Conservation (phyloP, 2,797 vertebrate species). For the Aulostomus chinensis region DNA sequence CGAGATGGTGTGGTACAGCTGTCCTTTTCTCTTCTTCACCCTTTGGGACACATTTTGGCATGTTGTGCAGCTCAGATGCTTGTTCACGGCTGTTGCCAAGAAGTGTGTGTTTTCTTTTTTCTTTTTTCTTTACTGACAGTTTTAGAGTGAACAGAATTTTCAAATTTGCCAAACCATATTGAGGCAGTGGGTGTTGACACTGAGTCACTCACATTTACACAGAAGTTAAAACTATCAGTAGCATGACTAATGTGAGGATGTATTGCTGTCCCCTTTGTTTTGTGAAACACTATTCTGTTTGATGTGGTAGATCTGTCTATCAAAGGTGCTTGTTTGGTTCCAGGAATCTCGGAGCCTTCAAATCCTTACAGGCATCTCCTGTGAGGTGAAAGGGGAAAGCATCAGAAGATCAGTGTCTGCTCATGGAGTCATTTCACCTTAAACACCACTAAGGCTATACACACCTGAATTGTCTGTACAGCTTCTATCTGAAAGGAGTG, state of each 20-base stretch:
- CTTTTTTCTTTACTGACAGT: constrained; percentile 6
- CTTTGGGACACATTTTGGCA: constrained; percentile 48
- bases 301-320: no score
- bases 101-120: constrained; percentile 13
- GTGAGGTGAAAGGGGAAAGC: not conserved
- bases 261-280: constrained; percentile 1
- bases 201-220: not conserved
- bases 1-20: constrained; percentile 31
- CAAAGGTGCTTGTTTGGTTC: no score
- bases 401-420: not conserved
- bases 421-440: not conserved
- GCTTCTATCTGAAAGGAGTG: not conserved
- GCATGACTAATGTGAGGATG: not conserved
- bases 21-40: constrained; percentile 27
- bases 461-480: not conserved
- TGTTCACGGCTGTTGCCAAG: constrained; percentile 38
- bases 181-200: not conserved
- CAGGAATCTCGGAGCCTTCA: constrained; percentile 7
- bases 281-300: no score
- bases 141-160: constrained; percentile 18
- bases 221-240: not conserved
- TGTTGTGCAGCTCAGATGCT: constrained; percentile 26
- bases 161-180: not conserved
- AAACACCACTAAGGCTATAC: not conserved
- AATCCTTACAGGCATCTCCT: not conserved